These are phyloP conservation scores for Calliphora vicina DNA, from an alignment of 1,140 invertebrate species.

Conservation along the genomic window DNA sequence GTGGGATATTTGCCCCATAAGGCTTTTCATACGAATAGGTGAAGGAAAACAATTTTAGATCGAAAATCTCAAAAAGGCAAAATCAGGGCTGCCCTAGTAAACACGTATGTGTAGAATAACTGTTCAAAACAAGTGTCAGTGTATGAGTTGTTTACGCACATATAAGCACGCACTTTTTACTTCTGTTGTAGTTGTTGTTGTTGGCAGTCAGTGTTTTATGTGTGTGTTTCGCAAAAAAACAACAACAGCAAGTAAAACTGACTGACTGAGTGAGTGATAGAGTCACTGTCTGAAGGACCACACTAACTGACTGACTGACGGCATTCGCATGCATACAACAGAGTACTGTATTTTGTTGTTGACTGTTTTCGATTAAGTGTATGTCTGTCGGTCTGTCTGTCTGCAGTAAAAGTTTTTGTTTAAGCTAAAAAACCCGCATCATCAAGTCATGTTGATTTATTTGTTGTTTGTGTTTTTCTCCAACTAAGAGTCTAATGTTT, in stretches of 20 bases:
- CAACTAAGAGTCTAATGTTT: neutral
- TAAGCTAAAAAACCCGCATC: neutral
- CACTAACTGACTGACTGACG: neutral
- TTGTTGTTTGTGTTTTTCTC: neutral
- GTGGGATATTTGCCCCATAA: no score
- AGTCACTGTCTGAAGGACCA: neutral
- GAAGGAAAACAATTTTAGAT: no score
- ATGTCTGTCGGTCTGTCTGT: neutral
- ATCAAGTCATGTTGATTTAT: constrained; percentile 1
- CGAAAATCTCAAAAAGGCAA: no score
- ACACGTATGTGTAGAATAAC: no score
- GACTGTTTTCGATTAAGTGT: neutral
- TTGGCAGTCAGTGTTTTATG: neutral
- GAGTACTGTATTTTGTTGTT: neutral
- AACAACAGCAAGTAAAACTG: neutral
- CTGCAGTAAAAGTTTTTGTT: neutral
- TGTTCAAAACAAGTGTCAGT: neutral
- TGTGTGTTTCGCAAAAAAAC: neutral
- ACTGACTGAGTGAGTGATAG: neutral
- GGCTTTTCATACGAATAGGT: no score
- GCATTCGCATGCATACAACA: neutral
- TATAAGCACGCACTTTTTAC: neutral
- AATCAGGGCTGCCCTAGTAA: no score
- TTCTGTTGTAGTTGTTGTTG: no score
- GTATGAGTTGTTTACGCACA: neutral